Evolutionary conservation across 2,888 invertebrate genomes (phyloP), one percentile per base, ranked within the genome.

Genomic region (Dendrolimus houi): DNA sequence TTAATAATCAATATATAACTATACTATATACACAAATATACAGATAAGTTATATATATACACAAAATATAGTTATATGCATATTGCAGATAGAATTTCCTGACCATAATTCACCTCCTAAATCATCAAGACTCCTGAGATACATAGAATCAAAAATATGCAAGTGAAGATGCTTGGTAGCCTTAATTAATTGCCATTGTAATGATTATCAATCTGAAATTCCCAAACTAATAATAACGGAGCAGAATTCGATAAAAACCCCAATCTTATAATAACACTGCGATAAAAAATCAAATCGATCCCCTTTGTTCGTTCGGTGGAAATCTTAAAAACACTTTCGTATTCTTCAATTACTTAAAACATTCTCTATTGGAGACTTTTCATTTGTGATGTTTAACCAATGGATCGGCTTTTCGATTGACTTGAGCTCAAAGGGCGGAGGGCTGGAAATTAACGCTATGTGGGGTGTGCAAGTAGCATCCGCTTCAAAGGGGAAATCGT

Each of bases 341-440:
- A 81, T 82, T 81, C 83, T 83, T 78, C 84, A 85, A 87, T 89
- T 85, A 87, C 84, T 87, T 86, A 82, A 84, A 86, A 86, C 82
- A 85, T 87, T 84, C 81, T 70, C 75, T 75, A 79, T 79, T 70
- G 76, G 76, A 78, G 86, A 85, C 84, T 87, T 89, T 87, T 86
- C 88, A 86, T 87, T 87, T 86, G 79, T 80, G 79, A 85, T 87
- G 87, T 88, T 88, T 88, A 88, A 87, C 87, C 84, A 83, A 85
- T 82, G 85, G 83, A 84, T 87, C 85, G 86, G 83, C 85, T 87
- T 89, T 82, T 83, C 88, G 87, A 85, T 86, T 87, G 87, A 87
- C 83, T 87, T 83, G 88, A 86, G 83, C 82, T 89, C 89, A 89
- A 89, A 88, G 87, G 84, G 79, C 79, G 75, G 69, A 77, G 87